Percentiles rank a stretch among this genome's conserved stretches.
phyloP scores from a whole-genome alignment of 2,113 vertebrate genomes.

The Gulo gulo region DNA sequence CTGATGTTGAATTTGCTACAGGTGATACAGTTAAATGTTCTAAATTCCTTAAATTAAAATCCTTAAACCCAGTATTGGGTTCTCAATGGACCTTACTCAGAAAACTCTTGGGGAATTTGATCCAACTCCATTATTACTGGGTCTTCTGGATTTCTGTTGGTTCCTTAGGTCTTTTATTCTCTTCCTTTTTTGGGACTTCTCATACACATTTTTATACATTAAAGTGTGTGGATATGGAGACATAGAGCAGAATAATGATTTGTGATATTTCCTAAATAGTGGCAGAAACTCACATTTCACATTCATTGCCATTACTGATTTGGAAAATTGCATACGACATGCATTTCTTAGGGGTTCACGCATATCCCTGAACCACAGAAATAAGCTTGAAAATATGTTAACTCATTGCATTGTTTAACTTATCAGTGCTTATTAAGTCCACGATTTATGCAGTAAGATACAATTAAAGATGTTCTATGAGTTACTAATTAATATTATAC shows the following conservation, averaged over 20 bases:
- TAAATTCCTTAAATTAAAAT: not conserved
- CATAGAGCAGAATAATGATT: not conserved
- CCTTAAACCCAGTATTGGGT: too few relatives aligned
- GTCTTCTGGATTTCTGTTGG: not conserved
- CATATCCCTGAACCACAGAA: not conserved
- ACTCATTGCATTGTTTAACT: not conserved
- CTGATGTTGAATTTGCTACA: not conserved
- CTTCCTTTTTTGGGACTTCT: not conserved
- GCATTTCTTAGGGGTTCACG: not conserved
- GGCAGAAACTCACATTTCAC: not conserved
- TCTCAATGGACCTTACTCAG: not conserved
- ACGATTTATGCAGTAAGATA: not conserved
- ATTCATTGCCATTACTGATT: not conserved
- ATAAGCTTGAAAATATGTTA: not conserved
- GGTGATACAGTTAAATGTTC: not conserved
- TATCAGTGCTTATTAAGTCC: not conserved
- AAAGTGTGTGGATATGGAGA: not conserved
- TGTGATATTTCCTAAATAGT: not conserved
- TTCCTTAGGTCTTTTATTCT: not conserved
- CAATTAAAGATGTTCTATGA: not conserved
- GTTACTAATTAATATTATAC: not conserved
- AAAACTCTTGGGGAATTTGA: not conserved
- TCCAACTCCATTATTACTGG: not conserved
- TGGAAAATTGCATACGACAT: not conserved
- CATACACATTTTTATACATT: not conserved